phyloP scores from a whole-genome alignment of 1,140 invertebrate genomes.

The Drosophila sulfurigaster region DNA sequence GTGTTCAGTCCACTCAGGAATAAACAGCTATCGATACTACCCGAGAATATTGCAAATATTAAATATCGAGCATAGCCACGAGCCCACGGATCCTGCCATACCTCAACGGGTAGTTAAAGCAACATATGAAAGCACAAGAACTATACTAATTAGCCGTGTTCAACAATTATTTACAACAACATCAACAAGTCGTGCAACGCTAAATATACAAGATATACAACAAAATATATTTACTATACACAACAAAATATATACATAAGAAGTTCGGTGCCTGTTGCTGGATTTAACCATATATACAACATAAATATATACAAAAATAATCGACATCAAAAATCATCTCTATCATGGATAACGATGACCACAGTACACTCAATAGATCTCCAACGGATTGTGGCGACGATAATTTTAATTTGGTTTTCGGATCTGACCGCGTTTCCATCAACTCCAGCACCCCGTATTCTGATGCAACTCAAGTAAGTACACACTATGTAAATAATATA shows the following conservation, averaged over 20 bases:
- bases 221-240: constrained; percentile 37
- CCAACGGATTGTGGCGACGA: constrained; percentile 51
- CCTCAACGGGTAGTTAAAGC: constrained; percentile 23
- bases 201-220: constrained; percentile 40
- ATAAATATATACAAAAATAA: constrained; percentile 3
- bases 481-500: not conserved
- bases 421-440: constrained; percentile 94
- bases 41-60: constrained; percentile 18
- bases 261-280: constrained; percentile 60
- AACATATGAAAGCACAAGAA: constrained; percentile 16
- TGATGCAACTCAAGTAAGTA: constrained; percentile 96
- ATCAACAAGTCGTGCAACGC: constrained; percentile 18
- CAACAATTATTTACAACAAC: constrained; percentile 39
- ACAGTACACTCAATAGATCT: constrained; percentile 69
- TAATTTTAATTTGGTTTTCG: constrained; percentile 87
- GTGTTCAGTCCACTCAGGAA: constrained; percentile 61
- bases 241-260: constrained; percentile 39
- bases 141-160: constrained; percentile 19
- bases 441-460: constrained; percentile 97
- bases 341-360: constrained; percentile 46
- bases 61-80: constrained; percentile 13
- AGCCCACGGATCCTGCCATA: constrained; percentile 22
- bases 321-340: constrained; percentile 11
- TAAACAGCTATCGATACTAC: constrained; percentile 31
- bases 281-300: constrained; percentile 45